phyloP scores from a whole-genome alignment of 2,888 invertebrate species.

The Drosophila mercatorum region DNA sequence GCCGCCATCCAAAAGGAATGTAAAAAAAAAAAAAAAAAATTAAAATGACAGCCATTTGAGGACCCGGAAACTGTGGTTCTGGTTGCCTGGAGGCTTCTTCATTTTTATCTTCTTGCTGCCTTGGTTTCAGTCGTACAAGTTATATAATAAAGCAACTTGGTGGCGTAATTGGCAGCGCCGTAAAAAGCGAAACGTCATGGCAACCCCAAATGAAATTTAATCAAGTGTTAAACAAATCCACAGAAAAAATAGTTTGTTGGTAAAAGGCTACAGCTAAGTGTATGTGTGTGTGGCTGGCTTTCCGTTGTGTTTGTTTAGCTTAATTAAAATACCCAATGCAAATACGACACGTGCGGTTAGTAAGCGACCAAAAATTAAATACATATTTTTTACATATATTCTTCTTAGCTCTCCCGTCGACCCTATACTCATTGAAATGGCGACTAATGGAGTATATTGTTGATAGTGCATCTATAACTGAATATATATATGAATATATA shows the following conservation, averaged over 20 bases:
- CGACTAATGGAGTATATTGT: not conserved
- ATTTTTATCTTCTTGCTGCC: not conserved
- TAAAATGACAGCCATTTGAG: constrained; percentile 59
- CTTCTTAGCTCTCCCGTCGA: no score
- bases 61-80: constrained; percentile 16
- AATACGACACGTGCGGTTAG: constrained; percentile 42
- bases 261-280: constrained; percentile 7
- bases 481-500: no score
- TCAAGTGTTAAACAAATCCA: constrained; percentile 60
- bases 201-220: constrained; percentile 66
- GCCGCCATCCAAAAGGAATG: constrained; percentile 12
- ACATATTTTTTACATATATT: not conserved
- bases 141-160: constrained; percentile 74
- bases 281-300: constrained; percentile 12
- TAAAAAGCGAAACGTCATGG: constrained; percentile 40
- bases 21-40: constrained; percentile 7
- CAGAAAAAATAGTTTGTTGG: constrained; percentile 17
- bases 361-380: constrained; percentile 36
- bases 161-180: constrained; percentile 68
- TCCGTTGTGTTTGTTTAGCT: constrained; percentile 56
- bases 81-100: constrained; percentile 2
- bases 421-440: not conserved
- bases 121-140: constrained; percentile 6
- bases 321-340: constrained; percentile 66
- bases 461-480: no score